phyloP scores from a whole-genome alignment of 2,113 vertebrate genomes.

The Sinocyclocheilus grahami region DNA sequence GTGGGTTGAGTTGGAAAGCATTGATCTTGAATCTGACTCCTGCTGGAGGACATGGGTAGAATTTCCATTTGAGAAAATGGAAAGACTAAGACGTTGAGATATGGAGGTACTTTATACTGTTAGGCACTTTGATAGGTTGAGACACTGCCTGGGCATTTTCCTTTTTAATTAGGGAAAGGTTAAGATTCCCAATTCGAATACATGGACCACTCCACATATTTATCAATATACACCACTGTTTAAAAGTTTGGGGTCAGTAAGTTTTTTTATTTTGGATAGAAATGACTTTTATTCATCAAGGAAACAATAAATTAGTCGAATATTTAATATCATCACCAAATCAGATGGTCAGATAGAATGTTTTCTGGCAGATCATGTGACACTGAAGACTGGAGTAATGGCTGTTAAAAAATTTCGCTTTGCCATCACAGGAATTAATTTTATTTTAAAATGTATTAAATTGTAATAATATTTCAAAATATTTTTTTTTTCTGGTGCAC shows the following conservation, averaged over 20 bases:
- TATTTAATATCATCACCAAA: too few species aligned
- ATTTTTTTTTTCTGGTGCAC: too few species aligned
- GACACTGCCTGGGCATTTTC: neutral
- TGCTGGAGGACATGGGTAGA: slow-evolving; percentile 26
- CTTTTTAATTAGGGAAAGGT: neutral
- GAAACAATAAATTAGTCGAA: too few species aligned
- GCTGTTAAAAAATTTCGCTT: too few species aligned
- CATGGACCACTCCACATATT: neutral
- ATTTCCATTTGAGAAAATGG: slow-evolving; percentile 37
- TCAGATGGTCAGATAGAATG: too few species aligned
- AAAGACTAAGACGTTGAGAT: slow-evolving; percentile 19
- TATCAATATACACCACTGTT: neutral
- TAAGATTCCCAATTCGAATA: neutral
- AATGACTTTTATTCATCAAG: too few species aligned
- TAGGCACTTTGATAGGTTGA: slow-evolving; percentile 21
- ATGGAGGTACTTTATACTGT: slow-evolving; percentile 10
- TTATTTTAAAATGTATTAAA: too few species aligned
- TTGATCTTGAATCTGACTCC: slow-evolving; percentile 41
- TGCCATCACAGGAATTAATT: too few species aligned
- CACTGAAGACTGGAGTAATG: too few species aligned
- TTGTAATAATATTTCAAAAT: too few species aligned
- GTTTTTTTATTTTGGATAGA: too few species aligned
- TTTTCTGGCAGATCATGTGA: too few species aligned
- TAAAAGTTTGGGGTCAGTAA: neutral
- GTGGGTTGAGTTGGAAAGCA: slow-evolving; percentile 24